Base-by-base conservation (phyloP, 2,797 vertebrate species). In the Synanceia verrucosa region DNA sequence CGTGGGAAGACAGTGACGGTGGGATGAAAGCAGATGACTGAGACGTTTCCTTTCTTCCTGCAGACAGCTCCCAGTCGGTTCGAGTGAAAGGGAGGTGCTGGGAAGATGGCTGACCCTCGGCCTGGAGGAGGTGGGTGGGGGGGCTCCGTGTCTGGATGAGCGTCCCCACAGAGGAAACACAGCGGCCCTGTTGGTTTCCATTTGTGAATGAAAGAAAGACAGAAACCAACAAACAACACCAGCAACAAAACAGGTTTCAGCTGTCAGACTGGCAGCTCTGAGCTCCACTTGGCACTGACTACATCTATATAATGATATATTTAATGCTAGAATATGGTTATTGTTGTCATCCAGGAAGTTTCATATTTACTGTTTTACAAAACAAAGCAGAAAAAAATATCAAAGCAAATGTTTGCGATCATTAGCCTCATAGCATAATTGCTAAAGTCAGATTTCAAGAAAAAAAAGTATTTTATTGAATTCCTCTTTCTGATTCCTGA, bases 201-300 rank as follows among this genome's bases (percentile, higher is more conserved):
- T 71, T 65, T 67, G 50, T 52, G 60, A 77, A 66, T 69, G 70
- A 70, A 33, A 74, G 75, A 78, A 86, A 83, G 72, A 61, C 69
- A 62, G 36, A 70, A 48, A 64, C n/a, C n/a, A n/a, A n/a, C n/a
- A n/a, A n/a, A n/a, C n/a, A n/a, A n/a, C n/a, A 39, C 67, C n/a
- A 81, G 66, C 77, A 81, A 87, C 78, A 76, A 76, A 85, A 88
- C 62, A 67, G 61, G 63, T 86, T 81, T 86, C 64, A 73, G 60
- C 58, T 71, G 83, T 75, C 74, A 71, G 83, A 68, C 76, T 84
- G 85, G 78, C 85, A 81, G 74, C 68, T 84, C 73, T 56, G 61
- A 66, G 76, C 55, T 39, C 56, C 88, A 85, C 24, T 56, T 55
- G 31, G 67, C 43, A 41, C 21, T 44, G 46, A 51, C 28, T 69